Conservation (phyloP, 2,113 vertebrate genomes). For the Gadus chalcogrammus region DNA sequence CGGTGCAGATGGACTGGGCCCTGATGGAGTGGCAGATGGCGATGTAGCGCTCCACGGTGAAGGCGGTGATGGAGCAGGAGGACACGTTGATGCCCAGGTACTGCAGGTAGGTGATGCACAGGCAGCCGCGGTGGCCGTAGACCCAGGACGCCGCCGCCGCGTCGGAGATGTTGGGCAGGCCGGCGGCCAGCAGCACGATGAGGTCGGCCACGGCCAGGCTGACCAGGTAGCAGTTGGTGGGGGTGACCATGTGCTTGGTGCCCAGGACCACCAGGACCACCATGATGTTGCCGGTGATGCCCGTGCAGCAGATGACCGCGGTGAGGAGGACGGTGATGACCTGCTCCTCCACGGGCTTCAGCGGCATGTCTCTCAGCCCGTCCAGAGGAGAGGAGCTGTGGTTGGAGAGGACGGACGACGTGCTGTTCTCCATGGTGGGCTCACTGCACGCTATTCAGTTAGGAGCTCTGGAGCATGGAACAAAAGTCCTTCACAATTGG, state of each 20-base stretch:
- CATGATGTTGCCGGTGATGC: conserved; percentile 81
- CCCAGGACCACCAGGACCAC: conserved; percentile 82
- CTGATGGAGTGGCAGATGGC: conserved; percentile 83
- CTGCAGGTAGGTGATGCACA: conserved; percentile 85
- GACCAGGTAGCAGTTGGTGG: conserved; percentile 86
- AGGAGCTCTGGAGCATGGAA: conserved; percentile 16
- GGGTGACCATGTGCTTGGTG: conserved; percentile 82
- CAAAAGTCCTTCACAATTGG: conserved; percentile 24
- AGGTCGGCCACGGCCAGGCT: conserved; percentile 82
- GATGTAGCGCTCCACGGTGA: conserved; percentile 82
- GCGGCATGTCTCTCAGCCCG: conserved; percentile 73
- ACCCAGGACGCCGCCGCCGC: conserved; percentile 78
- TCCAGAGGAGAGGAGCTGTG: conserved; percentile 38
- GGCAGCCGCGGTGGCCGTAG: conserved; percentile 79
- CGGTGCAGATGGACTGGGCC: conserved; percentile 80
- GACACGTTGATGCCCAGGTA: conserved; percentile 86
- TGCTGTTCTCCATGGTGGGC: conserved; percentile 59
- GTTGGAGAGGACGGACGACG: conserved; percentile 34
- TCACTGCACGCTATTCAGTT: conserved; percentile 19
- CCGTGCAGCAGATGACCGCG: conserved; percentile 79
- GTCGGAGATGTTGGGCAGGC: conserved; percentile 80
- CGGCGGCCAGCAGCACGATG: conserved; percentile 78
- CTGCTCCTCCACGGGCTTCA: conserved; percentile 75
- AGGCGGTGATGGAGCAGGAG: conserved; percentile 80
- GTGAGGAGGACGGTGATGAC: conserved; percentile 80